Evolutionary conservation across 53 echinoderm and acorn worm genomes (phyloP), one percentile per base, ranked within the genome.

Genomic region (Actinopyga echinites): DNA sequence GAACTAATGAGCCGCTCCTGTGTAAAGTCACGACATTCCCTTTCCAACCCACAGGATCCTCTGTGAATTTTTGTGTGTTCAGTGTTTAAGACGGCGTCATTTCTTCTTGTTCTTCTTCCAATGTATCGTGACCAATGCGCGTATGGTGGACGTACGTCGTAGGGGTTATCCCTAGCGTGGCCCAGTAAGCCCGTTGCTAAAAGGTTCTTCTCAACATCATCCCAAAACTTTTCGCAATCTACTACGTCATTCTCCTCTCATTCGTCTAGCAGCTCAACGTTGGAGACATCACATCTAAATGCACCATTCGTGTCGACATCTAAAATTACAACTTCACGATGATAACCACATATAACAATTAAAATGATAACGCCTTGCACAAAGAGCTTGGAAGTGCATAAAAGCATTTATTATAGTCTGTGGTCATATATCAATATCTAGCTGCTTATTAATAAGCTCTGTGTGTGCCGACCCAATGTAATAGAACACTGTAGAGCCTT

Each of bases 271-370:
- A 37, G 33, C 12, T 64, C 38, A 30, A 82, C 2, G 24, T 64
- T 22, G 33, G 42, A 30, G 5, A 40, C 9, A 17, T 40, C 42
- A 42, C 82, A 82, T 22, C 26, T 33, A 62, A 82, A 82, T 36
- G 26, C 63, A 15, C 62, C 82, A 8, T 82, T 82, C n/a, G 38
- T 82, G 63, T 82, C 64, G 9, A 82, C n/a, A 63, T 82, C 82
- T 64, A 82, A 63, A 22, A 82, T 82, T 3, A 82, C 63, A 19
- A 80, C 61, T 29, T 30, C 34, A 12, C 59, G 80, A 59, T 80
- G 80, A 59, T 80, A 26, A 60, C 80, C 80, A 59, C 58, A 80
- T 32, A 80, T 31, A 60, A 60, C 25, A 80, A 25, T 23, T n/a
- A 32, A n/a, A 80, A 17, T 9, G 35, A 68, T 68, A 68, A 3